Conservation (phyloP, 1,140 invertebrate genomes). For the Polypedilum vanderplanki region DNA sequence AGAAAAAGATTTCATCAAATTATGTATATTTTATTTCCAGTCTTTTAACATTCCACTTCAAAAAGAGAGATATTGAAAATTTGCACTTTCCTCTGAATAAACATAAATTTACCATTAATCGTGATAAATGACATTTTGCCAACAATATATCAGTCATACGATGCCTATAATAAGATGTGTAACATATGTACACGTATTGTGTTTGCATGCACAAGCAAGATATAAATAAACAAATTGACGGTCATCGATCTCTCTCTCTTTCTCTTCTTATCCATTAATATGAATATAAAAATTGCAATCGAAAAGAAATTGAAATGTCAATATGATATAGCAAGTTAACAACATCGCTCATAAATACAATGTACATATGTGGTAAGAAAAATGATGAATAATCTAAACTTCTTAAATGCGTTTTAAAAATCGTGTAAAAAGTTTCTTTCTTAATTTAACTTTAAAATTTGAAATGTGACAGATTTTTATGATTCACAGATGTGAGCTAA, state of each 20-base stretch:
- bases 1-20: too few relatives aligned
- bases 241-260: constrained; percentile 27
- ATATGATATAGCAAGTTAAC: constrained; percentile 5
- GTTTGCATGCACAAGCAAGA: background rate
- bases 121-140: background rate
- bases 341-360: background rate
- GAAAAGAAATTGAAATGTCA: constrained; percentile 27
- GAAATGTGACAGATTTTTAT: too few relatives aligned
- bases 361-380: background rate
- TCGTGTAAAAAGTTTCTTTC: too few relatives aligned
- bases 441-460: too few relatives aligned
- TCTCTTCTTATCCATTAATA: background rate
- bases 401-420: too few relatives aligned
- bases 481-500: too few relatives aligned
- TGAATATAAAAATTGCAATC: background rate
- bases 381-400: too few relatives aligned
- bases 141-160: background rate
- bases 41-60: too few relatives aligned
- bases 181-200: background rate
- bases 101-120: constrained; percentile 7
- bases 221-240: constrained; percentile 4
- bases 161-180: background rate
- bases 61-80: too few relatives aligned
- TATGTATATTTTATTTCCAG: too few relatives aligned
- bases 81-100: background rate